Base-by-base conservation (phyloP, 2,888 invertebrate species). In the Pandemis heparana region DNA sequence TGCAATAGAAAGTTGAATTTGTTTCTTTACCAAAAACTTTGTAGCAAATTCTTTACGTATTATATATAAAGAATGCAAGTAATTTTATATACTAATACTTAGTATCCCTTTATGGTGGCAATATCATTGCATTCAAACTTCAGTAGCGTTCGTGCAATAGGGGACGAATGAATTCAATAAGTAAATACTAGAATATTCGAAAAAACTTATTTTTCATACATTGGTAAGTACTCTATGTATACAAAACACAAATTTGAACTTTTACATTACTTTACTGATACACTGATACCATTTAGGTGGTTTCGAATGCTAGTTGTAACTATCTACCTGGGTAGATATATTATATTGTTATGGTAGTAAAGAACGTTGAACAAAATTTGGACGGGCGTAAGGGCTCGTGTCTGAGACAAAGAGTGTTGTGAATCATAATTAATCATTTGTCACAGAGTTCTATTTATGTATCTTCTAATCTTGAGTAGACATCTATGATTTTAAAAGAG, bases 31-130 rank as follows among this genome's bases (percentile, higher is more conserved):
- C 18, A 56, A 56, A 56, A 56, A 12, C 64, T 38, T 56, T 46
- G 59, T 64, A 46, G 14, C 64, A 56, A 56, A 39, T 63, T 59
- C 56, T 14, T 70, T 56, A 64, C 70, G 59, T 70, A 70, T 62
- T 10, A 56, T 56, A 32, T 32, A 32, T 32, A 32, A 32, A 32
- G 1, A 16, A 70, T 43, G 48, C 43, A 64, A 38, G n/a, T 43
- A 64, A 59, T 39, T 61, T 43, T 46, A 60, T 56, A 48, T 14
- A n/a, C n/a, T n/a, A 64, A 70, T 59, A 38, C 64, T 16, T 48
- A 38, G 16, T 38, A 9, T 18, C 51, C 18, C 10, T 2, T 32
- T 64, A 32, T 12, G 38, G n/a, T 18, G 18, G 14, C 9, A 53
- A 18, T 16, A 53, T 53, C 53, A 56, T 23, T 56, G 56, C 23